Percentiles rank a stretch among this genome's conserved stretches.
Conservation (phyloP, 2,888 invertebrate species). For the Drosophila paramelanica region DNA sequence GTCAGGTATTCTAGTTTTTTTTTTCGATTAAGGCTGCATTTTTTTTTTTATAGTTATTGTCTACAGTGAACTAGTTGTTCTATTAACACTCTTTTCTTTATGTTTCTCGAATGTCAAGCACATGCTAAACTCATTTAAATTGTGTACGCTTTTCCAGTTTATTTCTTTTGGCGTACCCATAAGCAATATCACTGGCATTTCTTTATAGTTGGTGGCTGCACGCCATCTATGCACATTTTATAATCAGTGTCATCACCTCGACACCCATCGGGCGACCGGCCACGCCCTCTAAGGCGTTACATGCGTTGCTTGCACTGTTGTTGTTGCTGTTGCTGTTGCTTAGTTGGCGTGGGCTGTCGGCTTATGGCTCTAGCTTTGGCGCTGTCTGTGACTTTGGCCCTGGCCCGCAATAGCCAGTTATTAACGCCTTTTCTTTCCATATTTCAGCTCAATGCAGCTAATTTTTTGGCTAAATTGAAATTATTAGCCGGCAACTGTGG, state of each 20-base stretch:
- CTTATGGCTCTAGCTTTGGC: constrained; percentile 45
- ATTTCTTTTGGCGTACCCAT: constrained; percentile 7
- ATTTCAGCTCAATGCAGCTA: constrained; percentile 53
- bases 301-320: constrained; percentile 19
- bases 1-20: too few relatives aligned
- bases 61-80: constrained; percentile 1
- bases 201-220: constrained; percentile 16
- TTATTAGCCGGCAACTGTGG: constrained; percentile 79
- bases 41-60: neutral
- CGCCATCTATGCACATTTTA: constrained; percentile 57
- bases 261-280: constrained; percentile 52
- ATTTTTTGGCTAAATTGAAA: constrained; percentile 76
- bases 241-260: constrained; percentile 76
- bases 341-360: constrained; percentile 64
- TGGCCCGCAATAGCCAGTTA: constrained; percentile 53
- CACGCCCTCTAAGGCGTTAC: constrained; percentile 43
- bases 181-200: constrained; percentile 8
- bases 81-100: constrained; percentile 10
- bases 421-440: constrained; percentile 60
- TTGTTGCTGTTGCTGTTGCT: constrained; percentile 27
- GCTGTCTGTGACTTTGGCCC: constrained; percentile 29
- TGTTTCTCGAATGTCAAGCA: constrained; percentile 4
- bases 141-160: constrained; percentile 15
- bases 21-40: too few relatives aligned
- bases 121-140: constrained; percentile 26